Percentiles rank a stretch among this genome's conserved stretches.
These are phyloP conservation scores for Talpa occidentalis DNA, from an alignment of 2,113 vertebrate species.

Conservation along the genomic window DNA sequence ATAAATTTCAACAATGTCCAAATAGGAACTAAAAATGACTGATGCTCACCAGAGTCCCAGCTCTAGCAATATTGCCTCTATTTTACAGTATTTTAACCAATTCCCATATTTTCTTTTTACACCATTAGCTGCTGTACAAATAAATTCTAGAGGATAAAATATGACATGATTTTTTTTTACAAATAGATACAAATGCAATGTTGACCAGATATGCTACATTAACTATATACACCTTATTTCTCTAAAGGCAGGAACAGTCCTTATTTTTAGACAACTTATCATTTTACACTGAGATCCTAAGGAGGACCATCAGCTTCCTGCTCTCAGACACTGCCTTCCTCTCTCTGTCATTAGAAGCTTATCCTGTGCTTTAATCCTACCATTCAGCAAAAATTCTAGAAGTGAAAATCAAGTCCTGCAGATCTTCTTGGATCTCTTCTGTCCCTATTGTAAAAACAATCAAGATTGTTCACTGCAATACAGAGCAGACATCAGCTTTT, in stretches of 20 bases:
- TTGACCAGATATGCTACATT: slow-evolving; percentile 86
- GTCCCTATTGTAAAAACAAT: slow-evolving; percentile 43
- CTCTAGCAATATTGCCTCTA: slow-evolving; percentile 86
- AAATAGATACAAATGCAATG: slow-evolving; percentile 89
- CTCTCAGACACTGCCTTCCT: slow-evolving; percentile 74
- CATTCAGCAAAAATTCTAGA: slow-evolving; percentile 77
- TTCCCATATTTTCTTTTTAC: slow-evolving; percentile 81
- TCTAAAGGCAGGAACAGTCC: slow-evolving; percentile 79
- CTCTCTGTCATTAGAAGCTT: slow-evolving; percentile 79
- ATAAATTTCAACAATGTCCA: slow-evolving; percentile 81
- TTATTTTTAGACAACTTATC: slow-evolving; percentile 74
- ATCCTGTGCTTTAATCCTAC: slow-evolving; percentile 82
- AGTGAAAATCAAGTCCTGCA: slow-evolving; percentile 72
- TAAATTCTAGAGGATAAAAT: slow-evolving; percentile 87
- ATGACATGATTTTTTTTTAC: slow-evolving; percentile 86
- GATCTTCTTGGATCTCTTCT: slow-evolving; percentile 50
- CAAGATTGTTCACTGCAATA: slow-evolving; percentile 54
- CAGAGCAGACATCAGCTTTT: slow-evolving; percentile 65
- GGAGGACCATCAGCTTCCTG: slow-evolving; percentile 78
- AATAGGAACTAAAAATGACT: slow-evolving; percentile 83
- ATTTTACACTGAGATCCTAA: slow-evolving; percentile 84
- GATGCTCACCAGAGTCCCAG: slow-evolving; percentile 87
- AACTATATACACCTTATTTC: slow-evolving; percentile 86
- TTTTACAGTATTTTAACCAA: slow-evolving; percentile 88
- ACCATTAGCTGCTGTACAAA: slow-evolving; percentile 86